These are phyloP conservation scores for Agrochola circellaris DNA, from an alignment of 2,888 invertebrate genomes.

Conservation along the genomic window DNA sequence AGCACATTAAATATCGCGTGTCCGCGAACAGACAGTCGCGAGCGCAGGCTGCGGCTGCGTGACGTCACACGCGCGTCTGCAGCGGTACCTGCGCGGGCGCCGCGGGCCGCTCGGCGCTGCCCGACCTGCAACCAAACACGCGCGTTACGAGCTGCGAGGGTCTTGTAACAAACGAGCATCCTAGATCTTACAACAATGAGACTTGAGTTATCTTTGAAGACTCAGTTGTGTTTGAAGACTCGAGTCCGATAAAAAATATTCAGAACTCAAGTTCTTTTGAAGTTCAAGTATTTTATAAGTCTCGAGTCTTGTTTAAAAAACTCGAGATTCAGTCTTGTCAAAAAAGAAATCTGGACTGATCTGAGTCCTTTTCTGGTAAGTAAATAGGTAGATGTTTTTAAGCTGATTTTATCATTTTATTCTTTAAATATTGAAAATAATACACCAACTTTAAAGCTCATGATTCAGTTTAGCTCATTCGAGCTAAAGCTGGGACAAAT, in stretches of 20 bases:
- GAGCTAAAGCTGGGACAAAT: not conserved
- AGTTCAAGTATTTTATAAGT: not conserved
- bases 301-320: not conserved
- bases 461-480: not conserved
- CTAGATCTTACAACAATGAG: too few relatives aligned
- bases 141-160: not conserved
- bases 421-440: too few relatives aligned
- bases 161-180: too few relatives aligned
- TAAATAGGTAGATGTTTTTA: not conserved
- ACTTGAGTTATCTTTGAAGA: not conserved
- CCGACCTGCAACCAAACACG: conserved; percentile 44
- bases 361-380: not conserved
- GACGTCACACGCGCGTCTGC: conserved; percentile 45
- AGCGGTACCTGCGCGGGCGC: conserved; percentile 66
- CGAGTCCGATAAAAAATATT: not conserved
- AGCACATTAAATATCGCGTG: not conserved
- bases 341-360: not conserved
- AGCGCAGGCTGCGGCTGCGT: conserved; percentile 12
- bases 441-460: too few relatives aligned
- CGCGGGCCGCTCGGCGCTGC: conserved; percentile 41
- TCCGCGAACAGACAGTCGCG: conserved; percentile 11
- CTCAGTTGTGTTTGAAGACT: not conserved
- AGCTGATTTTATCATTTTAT: too few relatives aligned
- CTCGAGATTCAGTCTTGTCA: too few relatives aligned
- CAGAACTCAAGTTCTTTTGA: not conserved